These are phyloP conservation scores for Xerus rutilus DNA, from an alignment of 2,797 vertebrate genomes.

Conservation along the genomic window DNA sequence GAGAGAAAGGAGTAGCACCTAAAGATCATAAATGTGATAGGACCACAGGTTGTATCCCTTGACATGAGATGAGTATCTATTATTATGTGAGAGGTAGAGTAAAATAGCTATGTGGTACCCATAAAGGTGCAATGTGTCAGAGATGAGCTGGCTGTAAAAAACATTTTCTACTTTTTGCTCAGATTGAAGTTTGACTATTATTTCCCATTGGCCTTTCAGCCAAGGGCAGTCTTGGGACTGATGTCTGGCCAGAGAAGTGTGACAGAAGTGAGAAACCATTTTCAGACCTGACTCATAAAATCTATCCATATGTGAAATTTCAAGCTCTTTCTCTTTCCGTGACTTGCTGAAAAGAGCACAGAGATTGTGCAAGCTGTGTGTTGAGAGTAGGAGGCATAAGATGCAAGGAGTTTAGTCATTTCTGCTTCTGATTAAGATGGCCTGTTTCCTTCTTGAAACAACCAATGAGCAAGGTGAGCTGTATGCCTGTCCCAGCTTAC, in stretches of 20 bases:
- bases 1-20: not conserved
- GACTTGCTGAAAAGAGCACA: not conserved
- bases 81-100: not conserved
- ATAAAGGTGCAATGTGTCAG: not conserved
- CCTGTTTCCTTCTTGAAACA: not conserved
- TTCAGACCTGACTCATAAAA: slow-evolving; percentile 30
- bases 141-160: not conserved
- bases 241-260: not conserved
- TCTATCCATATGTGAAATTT: not conserved
- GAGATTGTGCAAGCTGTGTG: not conserved
- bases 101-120: not conserved
- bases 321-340: not conserved
- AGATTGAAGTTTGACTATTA: not conserved
- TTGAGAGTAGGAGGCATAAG: not conserved
- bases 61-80: not conserved
- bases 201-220: not conserved
- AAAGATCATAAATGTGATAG: not conserved
- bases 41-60: not conserved
- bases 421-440: not conserved
- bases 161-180: not conserved
- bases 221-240: not conserved
- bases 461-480: not conserved
- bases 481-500: not conserved
- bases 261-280: not conserved
- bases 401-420: not conserved